Evolutionary conservation across 2,113 vertebrate species (phyloP).

Genomic region (Zapornia atra): DNA sequence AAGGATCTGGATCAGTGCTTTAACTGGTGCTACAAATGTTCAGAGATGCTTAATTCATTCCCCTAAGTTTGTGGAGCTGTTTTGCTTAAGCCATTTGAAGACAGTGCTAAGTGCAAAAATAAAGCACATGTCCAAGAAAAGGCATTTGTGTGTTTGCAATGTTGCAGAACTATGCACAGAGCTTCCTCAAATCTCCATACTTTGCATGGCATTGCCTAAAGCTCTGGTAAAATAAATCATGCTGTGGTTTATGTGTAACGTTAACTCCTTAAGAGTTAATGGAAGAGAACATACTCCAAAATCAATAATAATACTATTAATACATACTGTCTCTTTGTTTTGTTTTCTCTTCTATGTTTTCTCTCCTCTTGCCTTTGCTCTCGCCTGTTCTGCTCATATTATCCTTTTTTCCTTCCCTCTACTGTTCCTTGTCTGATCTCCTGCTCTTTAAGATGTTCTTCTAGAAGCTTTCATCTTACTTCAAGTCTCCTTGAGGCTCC

Average conservation of each 20-base stretch:
- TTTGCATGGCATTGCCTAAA: neutral
- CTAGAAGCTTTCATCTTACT: neutral
- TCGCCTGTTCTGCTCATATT: neutral
- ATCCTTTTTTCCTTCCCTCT: neutral
- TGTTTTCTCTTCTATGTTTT: neutral
- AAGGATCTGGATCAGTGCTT: neutral
- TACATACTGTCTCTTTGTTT: neutral
- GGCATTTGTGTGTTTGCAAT: neutral
- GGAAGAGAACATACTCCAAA: neutral
- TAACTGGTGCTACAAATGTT: neutral
- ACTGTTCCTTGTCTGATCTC: neutral
- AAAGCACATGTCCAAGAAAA: neutral
- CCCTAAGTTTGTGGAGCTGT: neutral
- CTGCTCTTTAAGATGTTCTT: neutral
- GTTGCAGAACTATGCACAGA: neutral
- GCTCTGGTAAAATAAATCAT: neutral
- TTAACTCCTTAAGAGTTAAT: neutral
- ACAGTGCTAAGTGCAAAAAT: neutral
- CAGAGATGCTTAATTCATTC: neutral
- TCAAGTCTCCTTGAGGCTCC: neutral
- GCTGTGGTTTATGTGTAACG: neutral
- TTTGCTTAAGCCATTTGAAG: neutral
- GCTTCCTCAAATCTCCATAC: neutral
- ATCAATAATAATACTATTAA: neutral
- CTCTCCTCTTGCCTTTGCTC: neutral